These are phyloP conservation scores for Orycteropus afer DNA, from an alignment of 2,113 vertebrate species.

Conservation along the genomic window DNA sequence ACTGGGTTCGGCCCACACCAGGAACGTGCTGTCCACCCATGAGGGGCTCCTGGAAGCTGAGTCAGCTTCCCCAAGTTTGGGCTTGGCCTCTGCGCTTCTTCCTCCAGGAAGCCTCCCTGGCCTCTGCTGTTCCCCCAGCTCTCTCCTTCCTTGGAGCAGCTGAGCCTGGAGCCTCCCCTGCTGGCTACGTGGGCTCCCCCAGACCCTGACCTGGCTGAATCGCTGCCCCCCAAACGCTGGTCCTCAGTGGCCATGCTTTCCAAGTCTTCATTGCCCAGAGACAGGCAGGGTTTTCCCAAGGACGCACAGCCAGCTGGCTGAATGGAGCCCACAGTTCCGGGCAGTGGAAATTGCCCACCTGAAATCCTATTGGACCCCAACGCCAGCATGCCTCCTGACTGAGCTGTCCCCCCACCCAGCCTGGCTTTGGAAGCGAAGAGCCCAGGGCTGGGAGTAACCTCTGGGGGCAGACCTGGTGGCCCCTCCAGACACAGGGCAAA, in stretches of 20 bases:
- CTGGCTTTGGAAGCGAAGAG: not conserved
- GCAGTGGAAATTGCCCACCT: not conserved
- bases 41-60: not conserved
- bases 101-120: not conserved
- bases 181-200: fast-evolving
- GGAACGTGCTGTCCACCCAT: not conserved
- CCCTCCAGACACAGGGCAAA: not conserved
- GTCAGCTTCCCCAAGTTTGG: not conserved
- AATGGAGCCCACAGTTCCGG: not conserved
- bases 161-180: not conserved
- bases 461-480: not conserved
- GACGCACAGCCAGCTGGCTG: too few relatives aligned
- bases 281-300: too few relatives aligned
- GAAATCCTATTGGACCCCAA: not conserved
- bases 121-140: not conserved
- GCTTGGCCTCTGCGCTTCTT: not conserved
- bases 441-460: not conserved
- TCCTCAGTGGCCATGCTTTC: not conserved
- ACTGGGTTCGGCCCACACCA: not conserved
- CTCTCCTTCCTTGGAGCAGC: not conserved
- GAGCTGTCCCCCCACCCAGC: not conserved
- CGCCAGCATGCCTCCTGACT: not conserved
- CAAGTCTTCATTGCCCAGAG: fast-evolving
- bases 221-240: not conserved
- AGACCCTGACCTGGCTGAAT: fast-evolving